Conservation (phyloP, 2,113 vertebrate species). For the Cottus gobio region DNA sequence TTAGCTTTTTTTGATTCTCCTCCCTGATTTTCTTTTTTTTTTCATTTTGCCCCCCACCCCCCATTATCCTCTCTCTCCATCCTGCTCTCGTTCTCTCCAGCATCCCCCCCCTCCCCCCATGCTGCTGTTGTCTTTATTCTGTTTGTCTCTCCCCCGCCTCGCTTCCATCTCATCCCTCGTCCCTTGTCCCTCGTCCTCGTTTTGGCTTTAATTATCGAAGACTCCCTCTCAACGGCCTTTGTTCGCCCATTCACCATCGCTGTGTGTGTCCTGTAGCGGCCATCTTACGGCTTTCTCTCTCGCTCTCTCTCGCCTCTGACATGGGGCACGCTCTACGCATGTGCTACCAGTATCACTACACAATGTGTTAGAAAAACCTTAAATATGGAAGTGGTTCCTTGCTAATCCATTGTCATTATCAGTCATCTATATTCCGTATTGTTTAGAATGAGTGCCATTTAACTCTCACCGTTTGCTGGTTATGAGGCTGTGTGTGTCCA, state of each 20-base stretch:
- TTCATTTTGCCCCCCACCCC: constrained; percentile 52
- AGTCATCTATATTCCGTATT: neutral
- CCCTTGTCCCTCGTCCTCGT: constrained; percentile 74
- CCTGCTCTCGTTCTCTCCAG: constrained; percentile 59
- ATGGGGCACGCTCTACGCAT: constrained; percentile 50
- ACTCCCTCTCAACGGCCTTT: constrained; percentile 81
- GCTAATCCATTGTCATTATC: neutral
- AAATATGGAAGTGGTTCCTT: neutral
- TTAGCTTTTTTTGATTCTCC: constrained; percentile 84
- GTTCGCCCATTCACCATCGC: constrained; percentile 72
- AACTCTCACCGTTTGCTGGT: constrained; percentile 44
- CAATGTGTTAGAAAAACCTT: constrained; percentile 8
- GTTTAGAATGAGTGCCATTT: neutral
- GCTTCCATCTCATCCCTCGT: constrained; percentile 71
- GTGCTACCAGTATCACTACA: constrained; percentile 28
- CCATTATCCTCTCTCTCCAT: constrained; percentile 56
- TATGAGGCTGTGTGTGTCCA: constrained; percentile 36
- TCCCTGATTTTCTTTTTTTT: constrained; percentile 50
- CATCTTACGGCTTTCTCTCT: constrained; percentile 78
- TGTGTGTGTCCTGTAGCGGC: constrained; percentile 78
- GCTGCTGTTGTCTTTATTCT: constrained; percentile 77
- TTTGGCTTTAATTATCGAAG: constrained; percentile 84
- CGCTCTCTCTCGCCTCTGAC: constrained; percentile 62
- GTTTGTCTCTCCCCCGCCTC: constrained; percentile 49
- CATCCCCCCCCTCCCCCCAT: constrained; percentile 34